Base-by-base conservation (phyloP, 1,140 invertebrate genomes). In the Carposina sasakii region DNA sequence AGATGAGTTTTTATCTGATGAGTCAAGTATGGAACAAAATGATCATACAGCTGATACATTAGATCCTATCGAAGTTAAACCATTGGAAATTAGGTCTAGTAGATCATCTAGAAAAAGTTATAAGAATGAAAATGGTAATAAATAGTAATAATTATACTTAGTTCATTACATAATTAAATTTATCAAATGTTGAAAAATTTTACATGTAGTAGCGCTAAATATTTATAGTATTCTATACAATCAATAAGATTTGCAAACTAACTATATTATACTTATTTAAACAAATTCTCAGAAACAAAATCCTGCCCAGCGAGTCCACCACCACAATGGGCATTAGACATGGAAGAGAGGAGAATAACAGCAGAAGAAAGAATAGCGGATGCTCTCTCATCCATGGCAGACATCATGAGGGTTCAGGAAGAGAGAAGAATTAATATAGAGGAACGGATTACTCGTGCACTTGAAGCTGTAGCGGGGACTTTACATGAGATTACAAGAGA, bases 331-430 rank as follows among this genome's bases (percentile, higher is more conserved):
- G 79, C 74, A 3, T 48, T 83, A 48, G 67, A 77, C 6, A 49
- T 83, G 26, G 79, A 83, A 62, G 71, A 81, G 24, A 59, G 79
- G 3, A 70, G 76, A 41, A 71, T 83, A 44, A 66, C 69, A 41
- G 71, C 72, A 0, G 70, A 81, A 26, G 79, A 83, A 40, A 55
- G 75, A 6, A 71, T 76, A 51, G 79, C 79, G 3, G 62, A 62
- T 10, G 76, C 79, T 1, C 39, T 83, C 23, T 67, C 75, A 13
- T 64, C 71, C 2, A 78, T 81, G 17, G 76, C 72, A 13, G 43
- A 46, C 6, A 49, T 68, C 13, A 73, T 82, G 63, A 61, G 49
- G 34, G 43, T 46, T 4, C 75, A 76, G 41, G 76, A 81, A 31
- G 70, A 79, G 23, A 57, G 76, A 10, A 46, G 69, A 10, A 44